Evolutionary conservation across 2,113 vertebrate genomes (phyloP).

Genomic region (Rhea pennata): DNA sequence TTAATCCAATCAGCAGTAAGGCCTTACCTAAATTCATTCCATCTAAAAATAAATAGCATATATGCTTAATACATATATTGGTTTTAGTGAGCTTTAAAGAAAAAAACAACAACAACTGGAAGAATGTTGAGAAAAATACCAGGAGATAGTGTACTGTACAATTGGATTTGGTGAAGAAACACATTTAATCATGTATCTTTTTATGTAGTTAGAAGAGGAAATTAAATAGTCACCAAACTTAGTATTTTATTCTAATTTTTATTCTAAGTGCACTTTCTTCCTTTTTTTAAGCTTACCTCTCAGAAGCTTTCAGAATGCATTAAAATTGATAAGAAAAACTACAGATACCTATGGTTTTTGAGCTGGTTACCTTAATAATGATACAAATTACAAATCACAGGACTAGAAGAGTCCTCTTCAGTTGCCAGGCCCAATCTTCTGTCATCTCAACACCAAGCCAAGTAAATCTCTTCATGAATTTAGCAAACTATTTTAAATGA

Average conservation of each 20-base stretch:
- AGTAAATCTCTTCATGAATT: constrained; percentile 28
- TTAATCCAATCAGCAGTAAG: background rate
- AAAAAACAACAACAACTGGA: background rate
- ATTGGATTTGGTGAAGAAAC: constrained; percentile 36
- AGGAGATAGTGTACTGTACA: constrained; percentile 59
- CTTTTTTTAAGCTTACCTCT: background rate
- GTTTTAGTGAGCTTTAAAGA: background rate
- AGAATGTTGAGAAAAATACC: constrained; percentile 27
- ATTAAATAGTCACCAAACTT: background rate
- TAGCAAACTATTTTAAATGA: constrained; percentile 50
- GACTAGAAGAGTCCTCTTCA: constrained; percentile 36
- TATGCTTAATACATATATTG: background rate
- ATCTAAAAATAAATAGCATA: background rate
- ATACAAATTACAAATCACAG: constrained; percentile 63
- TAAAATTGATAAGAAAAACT: constrained; percentile 9
- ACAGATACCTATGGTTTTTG: constrained; percentile 4
- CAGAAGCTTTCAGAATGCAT: constrained; percentile 2
- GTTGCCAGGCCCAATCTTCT: background rate
- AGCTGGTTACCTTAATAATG: background rate
- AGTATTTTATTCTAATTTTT: constrained; percentile 4
- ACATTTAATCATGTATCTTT: background rate
- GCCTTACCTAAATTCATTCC: background rate
- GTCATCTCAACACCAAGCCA: constrained; percentile 53
- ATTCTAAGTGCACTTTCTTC: background rate
- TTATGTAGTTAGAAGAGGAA: constrained; percentile 3